Evolutionary conservation across 37 sponge, comb jelly and placozoan genomes (phyloP), one percentile per base, ranked within the genome.

Genomic region (Ianthella basta): DNA sequence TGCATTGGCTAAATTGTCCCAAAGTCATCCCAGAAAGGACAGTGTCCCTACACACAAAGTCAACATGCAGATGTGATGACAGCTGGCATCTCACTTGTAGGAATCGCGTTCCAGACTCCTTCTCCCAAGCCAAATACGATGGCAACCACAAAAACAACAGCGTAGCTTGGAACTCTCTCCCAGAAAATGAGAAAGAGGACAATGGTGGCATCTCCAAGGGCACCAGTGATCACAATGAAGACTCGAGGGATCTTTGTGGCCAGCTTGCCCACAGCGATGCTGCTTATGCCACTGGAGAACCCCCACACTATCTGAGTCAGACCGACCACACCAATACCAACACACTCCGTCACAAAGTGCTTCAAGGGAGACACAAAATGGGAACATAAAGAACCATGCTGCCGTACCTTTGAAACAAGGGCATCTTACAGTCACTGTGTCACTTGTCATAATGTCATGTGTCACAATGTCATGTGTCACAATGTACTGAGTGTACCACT

Each of bases 301-400:
- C 91, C 91, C 10, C 57, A 81, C 20, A 64, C 55, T 15, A 84
- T 80, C 24, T 78, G 59, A 20, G 40, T 36, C 61, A 91, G 84
- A 0, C 91, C 91, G 23, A 91, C 88, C 36, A 32, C 70, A 21
- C 83, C 72, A 6, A 88, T 84, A n/a, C 91, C 91, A 32, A 91
- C 80, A 35, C 88, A 91, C 56, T 84, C 75, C 4, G 72, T 36
- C 35, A 70, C 36, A 33, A 32, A 70, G 12, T 70, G 37, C 72
- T 70, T 10, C 50, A 44, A 3, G 8, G 3, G 50, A 44, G 50
- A 44, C 6, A 44, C 50, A 44, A 44, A 44, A n/a, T n/a, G n/a
- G n/a, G n/a, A n/a, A n/a, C n/a, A n/a, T n/a, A n/a, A n/a, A n/a
- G n/a, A n/a, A n/a, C n/a, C n/a, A n/a, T n/a, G n/a, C n/a, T n/a